phyloP scores from a whole-genome alignment of 2,888 invertebrate species.

The Folsomia candida region DNA sequence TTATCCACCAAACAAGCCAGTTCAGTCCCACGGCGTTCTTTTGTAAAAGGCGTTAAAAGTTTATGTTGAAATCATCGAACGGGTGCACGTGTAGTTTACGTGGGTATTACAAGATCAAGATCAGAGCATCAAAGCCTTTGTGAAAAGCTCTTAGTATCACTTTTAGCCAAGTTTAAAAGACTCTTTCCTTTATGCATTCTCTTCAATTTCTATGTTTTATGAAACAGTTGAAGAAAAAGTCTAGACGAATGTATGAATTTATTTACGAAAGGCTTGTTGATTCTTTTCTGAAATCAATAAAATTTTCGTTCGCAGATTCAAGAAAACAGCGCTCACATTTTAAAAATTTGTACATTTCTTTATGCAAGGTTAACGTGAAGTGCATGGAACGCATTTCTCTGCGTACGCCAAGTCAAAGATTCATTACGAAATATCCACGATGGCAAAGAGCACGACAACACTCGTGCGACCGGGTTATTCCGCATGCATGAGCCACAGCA shows the following conservation, averaged over 20 bases:
- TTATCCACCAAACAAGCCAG: not conserved
- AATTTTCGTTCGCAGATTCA: no score
- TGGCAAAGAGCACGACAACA: no score
- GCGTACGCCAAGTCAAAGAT: no score
- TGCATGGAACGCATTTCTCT: no score
- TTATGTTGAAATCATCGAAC: conserved; percentile 4
- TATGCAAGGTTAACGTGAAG: no score
- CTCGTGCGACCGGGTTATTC: not conserved
- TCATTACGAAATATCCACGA: no score
- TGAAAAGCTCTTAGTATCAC: conserved; percentile 1
- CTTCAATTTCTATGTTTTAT: not conserved
- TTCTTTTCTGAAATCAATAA: no score
- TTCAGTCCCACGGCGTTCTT: not conserved
- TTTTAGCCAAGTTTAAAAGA: not conserved
- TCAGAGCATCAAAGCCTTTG: conserved; percentile 1
- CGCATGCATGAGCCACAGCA: not conserved
- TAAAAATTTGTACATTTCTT: no score
- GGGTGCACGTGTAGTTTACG: not conserved
- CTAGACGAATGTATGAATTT: no score
- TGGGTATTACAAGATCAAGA: conserved; percentile 6
- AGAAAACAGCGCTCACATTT: no score
- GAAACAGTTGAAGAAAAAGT: no score
- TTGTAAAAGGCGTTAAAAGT: not conserved
- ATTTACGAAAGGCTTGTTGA: no score
- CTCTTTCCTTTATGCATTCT: not conserved